A percentile compares a stretch with the other conserved stretches of the same genome.
phyloP scores from a whole-genome alignment of 2,888 invertebrate species.

The Mechanitis messenoides region DNA sequence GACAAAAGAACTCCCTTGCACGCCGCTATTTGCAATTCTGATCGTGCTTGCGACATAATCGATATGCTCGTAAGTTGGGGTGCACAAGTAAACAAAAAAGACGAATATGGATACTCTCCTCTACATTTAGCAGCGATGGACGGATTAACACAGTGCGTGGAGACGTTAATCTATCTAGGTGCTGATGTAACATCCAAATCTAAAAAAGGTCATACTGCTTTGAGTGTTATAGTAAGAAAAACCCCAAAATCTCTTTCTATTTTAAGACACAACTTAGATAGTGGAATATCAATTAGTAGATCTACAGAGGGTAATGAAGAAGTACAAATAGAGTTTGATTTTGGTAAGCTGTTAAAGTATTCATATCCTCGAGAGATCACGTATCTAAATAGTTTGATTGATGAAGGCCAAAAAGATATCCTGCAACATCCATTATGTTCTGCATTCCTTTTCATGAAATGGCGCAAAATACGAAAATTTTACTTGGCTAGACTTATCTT shows the following conservation, averaged over 20 bases:
- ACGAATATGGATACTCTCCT: conserved; percentile 90
- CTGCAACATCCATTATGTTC: conserved; percentile 90
- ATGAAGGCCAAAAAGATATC: conserved; percentile 92
- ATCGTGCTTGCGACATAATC: conserved; percentile 86
- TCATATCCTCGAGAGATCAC: conserved; percentile 90
- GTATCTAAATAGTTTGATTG: conserved; percentile 89
- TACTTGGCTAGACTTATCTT: conserved; percentile 88
- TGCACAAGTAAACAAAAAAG: conserved; percentile 88
- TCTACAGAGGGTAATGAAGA: conserved; percentile 86
- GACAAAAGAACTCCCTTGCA: conserved; percentile 89
- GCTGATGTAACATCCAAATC: conserved; percentile 92
- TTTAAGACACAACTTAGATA: conserved; percentile 86
- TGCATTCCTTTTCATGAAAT: conserved; percentile 91
- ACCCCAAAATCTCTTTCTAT: conserved; percentile 89
- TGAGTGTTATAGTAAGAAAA: conserved; percentile 89
- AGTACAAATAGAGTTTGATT: conserved; percentile 88
- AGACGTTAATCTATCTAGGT: conserved; percentile 87
- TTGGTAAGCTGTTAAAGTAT: conserved; percentile 87
- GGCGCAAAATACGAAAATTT: conserved; percentile 92
- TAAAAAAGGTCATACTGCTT: conserved; percentile 88
- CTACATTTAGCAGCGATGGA: conserved; percentile 90
- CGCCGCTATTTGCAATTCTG: conserved; percentile 86
- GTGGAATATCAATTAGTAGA: conserved; percentile 84
- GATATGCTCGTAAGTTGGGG: conserved; percentile 87
- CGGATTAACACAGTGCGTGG: conserved; percentile 88